These are phyloP conservation scores for Chinchilla lanigera DNA, from an alignment of 2,113 vertebrate genomes.

Conservation along the genomic window DNA sequence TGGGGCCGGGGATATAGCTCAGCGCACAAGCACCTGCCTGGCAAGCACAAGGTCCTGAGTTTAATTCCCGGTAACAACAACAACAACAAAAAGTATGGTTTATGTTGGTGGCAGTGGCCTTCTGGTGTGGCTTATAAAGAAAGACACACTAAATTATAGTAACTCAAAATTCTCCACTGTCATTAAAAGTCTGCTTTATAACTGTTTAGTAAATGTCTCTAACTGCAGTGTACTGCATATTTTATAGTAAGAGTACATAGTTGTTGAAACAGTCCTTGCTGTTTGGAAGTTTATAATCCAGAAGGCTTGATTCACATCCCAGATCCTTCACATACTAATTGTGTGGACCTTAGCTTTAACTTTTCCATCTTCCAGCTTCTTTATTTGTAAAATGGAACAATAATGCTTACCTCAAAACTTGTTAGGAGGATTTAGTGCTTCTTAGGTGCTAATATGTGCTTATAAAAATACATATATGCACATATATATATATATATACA, in stretches of 20 bases:
- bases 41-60: too few species aligned
- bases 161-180: background rate
- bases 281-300: constrained; percentile 13
- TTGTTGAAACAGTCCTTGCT: background rate
- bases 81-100: too few species aligned
- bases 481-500: background rate
- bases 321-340: background rate
- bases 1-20: too few species aligned
- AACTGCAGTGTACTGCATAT: background rate
- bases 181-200: background rate
- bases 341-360: background rate
- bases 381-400: background rate
- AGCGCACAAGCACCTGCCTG: too few species aligned
- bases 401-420: background rate
- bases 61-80: too few species aligned
- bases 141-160: background rate
- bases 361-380: background rate
- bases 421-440: background rate
- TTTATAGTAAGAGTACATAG: background rate
- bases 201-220: background rate
- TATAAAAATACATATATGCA: background rate
- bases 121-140: background rate
- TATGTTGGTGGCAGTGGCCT: background rate
- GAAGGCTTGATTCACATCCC: background rate
- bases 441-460: background rate